These are phyloP conservation scores for Pseudobourletiella spinata DNA, from an alignment of 1,140 invertebrate genomes.

Conservation along the genomic window DNA sequence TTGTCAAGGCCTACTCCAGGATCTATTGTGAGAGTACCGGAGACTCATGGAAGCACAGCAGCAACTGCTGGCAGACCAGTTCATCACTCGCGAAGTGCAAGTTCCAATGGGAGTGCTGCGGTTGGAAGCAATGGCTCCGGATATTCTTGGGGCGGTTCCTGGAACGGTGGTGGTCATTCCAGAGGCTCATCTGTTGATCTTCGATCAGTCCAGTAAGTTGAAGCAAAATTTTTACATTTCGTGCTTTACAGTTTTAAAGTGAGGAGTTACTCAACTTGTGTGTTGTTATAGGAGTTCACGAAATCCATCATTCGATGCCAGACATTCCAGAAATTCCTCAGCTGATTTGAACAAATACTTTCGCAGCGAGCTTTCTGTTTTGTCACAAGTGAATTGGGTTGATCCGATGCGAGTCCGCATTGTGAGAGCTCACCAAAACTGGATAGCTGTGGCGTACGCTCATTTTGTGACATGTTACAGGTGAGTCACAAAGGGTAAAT, in stretches of 20 bases:
- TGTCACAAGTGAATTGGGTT: constrained; percentile 61
- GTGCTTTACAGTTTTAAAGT: neutral
- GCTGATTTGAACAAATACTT: constrained; percentile 67
- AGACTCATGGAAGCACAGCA: constrained; percentile 28
- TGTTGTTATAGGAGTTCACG: constrained; percentile 36
- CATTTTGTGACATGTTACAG: constrained; percentile 92
- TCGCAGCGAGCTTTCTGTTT: constrained; percentile 57
- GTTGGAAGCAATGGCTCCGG: constrained; percentile 10
- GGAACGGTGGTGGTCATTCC: constrained; percentile 53
- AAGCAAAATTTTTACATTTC: too few species aligned
- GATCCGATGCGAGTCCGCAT: constrained; percentile 83
- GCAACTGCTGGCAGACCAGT: neutral
- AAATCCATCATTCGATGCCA: constrained; percentile 44
- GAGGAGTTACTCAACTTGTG: too few species aligned
- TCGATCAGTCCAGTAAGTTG: constrained; percentile 20
- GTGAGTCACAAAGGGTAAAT: too few species aligned
- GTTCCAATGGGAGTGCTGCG: constrained; percentile 42
- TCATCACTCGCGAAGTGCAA: constrained; percentile 34
- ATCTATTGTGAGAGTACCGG: constrained; percentile 46
- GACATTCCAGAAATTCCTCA: constrained; percentile 66
- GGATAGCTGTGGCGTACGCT: constrained; percentile 91
- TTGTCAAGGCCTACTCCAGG: constrained; percentile 40
- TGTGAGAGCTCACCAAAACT: constrained; percentile 94
- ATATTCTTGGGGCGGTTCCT: constrained; percentile 16
- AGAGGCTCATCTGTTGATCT: constrained; percentile 68